Evolutionary conservation across 2,888 invertebrate species (phyloP).

Genomic region (Helobdella robusta): DNA sequence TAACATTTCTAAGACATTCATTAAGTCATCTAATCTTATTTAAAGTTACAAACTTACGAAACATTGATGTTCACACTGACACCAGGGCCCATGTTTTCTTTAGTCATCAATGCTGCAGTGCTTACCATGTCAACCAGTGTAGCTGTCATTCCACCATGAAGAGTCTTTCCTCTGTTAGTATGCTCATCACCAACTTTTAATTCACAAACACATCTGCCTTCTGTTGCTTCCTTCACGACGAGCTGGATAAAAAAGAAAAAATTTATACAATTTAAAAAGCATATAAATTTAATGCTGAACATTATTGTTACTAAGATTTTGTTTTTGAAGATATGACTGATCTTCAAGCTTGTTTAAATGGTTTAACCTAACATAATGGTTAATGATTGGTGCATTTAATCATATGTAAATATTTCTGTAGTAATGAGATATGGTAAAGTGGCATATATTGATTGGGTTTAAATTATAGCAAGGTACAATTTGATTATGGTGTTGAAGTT

Average conservation of each 20-base stretch:
- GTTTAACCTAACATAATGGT: too few relatives aligned
- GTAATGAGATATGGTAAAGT: too few relatives aligned
- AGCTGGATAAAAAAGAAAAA: conserved; percentile 17
- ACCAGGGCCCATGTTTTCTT: conserved; percentile 56
- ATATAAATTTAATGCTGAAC: background rate
- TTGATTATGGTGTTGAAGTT: too few relatives aligned
- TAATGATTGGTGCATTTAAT: background rate
- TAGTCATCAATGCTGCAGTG: conserved; percentile 66
- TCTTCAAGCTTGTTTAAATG: too few relatives aligned
- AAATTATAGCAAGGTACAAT: too few relatives aligned
- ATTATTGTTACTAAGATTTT: background rate
- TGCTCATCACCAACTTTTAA: conserved; percentile 66
- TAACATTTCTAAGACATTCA: background rate
- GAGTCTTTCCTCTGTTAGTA: conserved; percentile 62
- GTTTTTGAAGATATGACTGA: background rate
- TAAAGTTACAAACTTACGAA: conserved; percentile 54
- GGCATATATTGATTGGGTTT: too few relatives aligned
- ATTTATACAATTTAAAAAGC: background rate
- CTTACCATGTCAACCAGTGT: conserved; percentile 69
- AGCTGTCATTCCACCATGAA: conserved; percentile 78
- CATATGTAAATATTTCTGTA: background rate
- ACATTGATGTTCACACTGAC: conserved; percentile 75
- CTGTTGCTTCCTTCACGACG: conserved; percentile 45
- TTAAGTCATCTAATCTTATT: background rate
- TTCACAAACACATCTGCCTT: conserved; percentile 66